A percentile compares a stretch with the other conserved stretches of the same genome.
These are phyloP conservation scores for Brevimyrus niger DNA, from an alignment of 2,113 vertebrate species.

Conservation along the genomic window DNA sequence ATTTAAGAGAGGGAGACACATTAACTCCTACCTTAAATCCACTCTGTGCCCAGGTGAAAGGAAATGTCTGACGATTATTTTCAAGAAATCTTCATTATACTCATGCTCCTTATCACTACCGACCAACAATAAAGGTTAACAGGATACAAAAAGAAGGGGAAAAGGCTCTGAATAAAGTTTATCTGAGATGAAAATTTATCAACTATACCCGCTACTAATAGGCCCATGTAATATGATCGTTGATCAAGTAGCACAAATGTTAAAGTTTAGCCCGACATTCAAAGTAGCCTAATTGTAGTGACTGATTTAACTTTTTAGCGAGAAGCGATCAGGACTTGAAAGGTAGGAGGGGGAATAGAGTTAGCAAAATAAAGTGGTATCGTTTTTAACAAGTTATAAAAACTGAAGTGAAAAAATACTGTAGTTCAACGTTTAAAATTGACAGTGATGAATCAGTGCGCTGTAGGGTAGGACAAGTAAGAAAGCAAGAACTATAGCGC, in stretches of 20 bases:
- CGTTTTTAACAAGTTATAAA: background rate
- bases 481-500: background rate
- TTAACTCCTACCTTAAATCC: too few relatives aligned
- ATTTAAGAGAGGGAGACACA: too few relatives aligned
- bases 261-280: background rate
- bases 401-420: background rate
- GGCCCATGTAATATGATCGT: background rate
- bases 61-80: background rate
- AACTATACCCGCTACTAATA: background rate
- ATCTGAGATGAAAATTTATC: background rate
- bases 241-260: background rate
- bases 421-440: background rate
- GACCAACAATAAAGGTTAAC: background rate
- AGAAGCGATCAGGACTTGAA: background rate
- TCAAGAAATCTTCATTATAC: background rate
- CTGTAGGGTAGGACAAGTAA: background rate
- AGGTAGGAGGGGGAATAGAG: background rate
- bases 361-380: background rate
- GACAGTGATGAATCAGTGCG: background rate
- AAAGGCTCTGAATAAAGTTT: background rate
- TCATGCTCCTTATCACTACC: background rate
- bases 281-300: background rate
- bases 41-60: background rate
- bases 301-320: background rate
- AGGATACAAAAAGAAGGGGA: background rate